These are phyloP conservation scores for Bergia sp. DNA, from an alignment of 92 coral and sea anemone genomes.

Conservation along the genomic window DNA sequence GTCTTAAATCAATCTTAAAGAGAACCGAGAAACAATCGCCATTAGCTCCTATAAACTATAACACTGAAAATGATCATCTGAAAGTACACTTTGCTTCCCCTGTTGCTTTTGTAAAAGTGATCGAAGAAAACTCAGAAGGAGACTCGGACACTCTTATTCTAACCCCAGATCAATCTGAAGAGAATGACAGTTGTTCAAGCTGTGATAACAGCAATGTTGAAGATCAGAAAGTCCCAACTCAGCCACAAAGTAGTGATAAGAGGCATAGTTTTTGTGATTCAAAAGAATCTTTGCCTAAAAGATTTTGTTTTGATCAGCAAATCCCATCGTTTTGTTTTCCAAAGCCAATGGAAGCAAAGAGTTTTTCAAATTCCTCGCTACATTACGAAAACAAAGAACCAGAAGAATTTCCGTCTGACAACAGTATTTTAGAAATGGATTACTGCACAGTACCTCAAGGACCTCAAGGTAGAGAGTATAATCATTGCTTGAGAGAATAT, in stretches of 20 bases:
- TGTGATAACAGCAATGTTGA: neutral
- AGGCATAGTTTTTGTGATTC: neutral
- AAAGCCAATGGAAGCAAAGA: conserved; percentile 15
- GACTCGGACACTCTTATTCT: conserved; percentile 37
- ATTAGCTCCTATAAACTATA: neutral
- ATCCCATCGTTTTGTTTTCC: conserved; percentile 29
- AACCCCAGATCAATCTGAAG: conserved; percentile 16
- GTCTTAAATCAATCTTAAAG: conserved; percentile 24
- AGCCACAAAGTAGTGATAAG: neutral
- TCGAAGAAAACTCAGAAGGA: conserved; percentile 32
- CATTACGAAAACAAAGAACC: neutral
- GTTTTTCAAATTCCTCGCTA: neutral
- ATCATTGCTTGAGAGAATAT: neutral
- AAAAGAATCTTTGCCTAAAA: conserved; percentile 13
- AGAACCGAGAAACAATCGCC: neutral
- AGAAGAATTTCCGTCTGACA: neutral
- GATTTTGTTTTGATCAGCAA: neutral
- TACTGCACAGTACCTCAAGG: neutral
- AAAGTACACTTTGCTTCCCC: conserved; percentile 30
- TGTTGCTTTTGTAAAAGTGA: neutral
- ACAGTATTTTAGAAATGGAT: neutral
- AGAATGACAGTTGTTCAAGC: neutral
- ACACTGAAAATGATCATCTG: neutral
- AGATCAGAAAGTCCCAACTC: conserved; percentile 36
- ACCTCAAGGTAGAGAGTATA: neutral